These are phyloP conservation scores for Cryptocephalus primarius DNA, from an alignment of 2,888 invertebrate species.

Conservation along the genomic window DNA sequence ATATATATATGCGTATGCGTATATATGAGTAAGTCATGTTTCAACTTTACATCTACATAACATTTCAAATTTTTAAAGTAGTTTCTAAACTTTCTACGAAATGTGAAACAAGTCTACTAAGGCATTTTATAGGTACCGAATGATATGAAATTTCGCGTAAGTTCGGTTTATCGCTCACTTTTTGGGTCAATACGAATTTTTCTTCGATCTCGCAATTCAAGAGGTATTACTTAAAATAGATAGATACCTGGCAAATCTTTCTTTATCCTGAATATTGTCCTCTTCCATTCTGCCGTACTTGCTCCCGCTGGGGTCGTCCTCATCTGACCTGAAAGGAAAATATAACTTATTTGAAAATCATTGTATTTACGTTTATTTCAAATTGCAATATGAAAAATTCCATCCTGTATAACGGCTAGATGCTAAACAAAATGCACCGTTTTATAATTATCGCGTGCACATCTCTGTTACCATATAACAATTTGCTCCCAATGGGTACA, in stretches of 20 bases:
- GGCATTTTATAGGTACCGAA: no score
- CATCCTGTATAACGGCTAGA: neutral
- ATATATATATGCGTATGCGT: no score
- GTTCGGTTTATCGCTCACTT: no score
- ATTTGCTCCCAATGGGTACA: no score
- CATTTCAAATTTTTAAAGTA: no score
- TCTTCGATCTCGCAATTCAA: no score
- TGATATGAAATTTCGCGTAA: no score
- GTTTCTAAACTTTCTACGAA: no score
- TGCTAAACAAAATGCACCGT: neutral
- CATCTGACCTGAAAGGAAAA: slow-evolving; percentile 58
- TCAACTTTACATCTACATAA: no score
- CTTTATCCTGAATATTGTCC: slow-evolving; percentile 94
- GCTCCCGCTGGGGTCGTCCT: slow-evolving; percentile 74
- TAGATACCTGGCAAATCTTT: slow-evolving; percentile 85
- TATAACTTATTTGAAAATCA: neutral
- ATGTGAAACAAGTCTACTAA: no score
- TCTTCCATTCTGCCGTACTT: slow-evolving; percentile 78
- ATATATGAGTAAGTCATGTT: no score
- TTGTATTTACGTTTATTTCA: neutral
- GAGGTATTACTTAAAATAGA: slow-evolving; percentile 18
- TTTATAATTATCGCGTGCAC: neutral
- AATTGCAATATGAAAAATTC: neutral
- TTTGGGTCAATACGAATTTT: no score
- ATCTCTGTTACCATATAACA: neutral